phyloP scores from a whole-genome alignment of 1,140 invertebrate genomes.

The Paralvinella palmiformis region DNA sequence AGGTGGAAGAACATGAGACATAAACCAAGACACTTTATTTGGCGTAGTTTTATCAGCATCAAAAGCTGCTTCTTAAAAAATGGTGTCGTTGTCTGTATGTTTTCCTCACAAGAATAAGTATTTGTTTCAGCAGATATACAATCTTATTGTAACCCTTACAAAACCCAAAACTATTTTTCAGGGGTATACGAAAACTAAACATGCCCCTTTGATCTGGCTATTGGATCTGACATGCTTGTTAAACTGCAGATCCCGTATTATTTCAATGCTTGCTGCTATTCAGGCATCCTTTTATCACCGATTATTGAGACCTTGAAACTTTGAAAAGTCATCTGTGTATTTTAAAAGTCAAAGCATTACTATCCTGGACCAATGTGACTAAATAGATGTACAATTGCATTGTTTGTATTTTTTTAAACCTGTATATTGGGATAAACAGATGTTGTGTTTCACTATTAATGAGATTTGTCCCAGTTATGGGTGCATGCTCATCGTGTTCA shows the following conservation, averaged over 20 bases:
- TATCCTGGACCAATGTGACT: background rate
- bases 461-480: background rate
- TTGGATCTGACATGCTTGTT: background rate
- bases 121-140: background rate
- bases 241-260: conserved; percentile 2
- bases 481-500: conserved; percentile 1
- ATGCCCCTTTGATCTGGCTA: background rate
- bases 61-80: background rate
- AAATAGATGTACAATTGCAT: conserved; percentile 4
- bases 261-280: background rate
- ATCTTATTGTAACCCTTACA: conserved; percentile 8
- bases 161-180: conserved; percentile 7
- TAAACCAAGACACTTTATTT: conserved; percentile 15
- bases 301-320: background rate
- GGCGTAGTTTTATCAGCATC: conserved; percentile 12
- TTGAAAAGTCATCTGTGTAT: conserved; percentile 1
- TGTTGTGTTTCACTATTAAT: conserved; percentile 1
- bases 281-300: background rate
- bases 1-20: too few species aligned
- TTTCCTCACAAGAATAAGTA: conserved; percentile 6
- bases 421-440: conserved; percentile 9
- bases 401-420: background rate
- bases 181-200: background rate
- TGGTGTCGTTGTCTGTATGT: conserved; percentile 13
- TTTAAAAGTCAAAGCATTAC: background rate